Evolutionary conservation across 2,797 vertebrate genomes (phyloP).

Genomic region (Myripristis jacobus): DNA sequence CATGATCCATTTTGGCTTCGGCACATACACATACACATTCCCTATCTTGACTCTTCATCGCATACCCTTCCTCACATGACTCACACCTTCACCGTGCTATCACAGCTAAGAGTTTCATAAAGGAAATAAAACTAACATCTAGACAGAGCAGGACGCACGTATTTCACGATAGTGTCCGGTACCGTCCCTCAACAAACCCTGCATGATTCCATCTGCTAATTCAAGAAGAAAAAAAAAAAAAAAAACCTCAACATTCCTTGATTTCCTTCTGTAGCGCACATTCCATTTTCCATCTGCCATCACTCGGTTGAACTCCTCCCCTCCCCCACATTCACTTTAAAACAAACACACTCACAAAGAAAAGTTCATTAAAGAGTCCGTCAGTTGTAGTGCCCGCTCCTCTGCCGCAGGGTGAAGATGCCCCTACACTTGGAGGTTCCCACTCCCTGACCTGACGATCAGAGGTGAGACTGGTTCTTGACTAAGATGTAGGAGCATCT

Average conservation of each 20-base stretch:
- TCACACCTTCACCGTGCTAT: slow-evolving; percentile 89
- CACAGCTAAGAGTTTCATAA: slow-evolving; percentile 85
- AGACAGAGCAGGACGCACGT: slow-evolving; percentile 83
- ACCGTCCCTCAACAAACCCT: slow-evolving; percentile 63
- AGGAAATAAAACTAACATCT: slow-evolving; percentile 89
- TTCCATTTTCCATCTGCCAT: slow-evolving; percentile 83
- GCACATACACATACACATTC: slow-evolving; percentile 80
- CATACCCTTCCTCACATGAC: slow-evolving; percentile 90
- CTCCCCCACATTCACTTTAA: slow-evolving; percentile 64
- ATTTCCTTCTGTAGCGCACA: slow-evolving; percentile 90
- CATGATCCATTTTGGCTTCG: slow-evolving; percentile 89
- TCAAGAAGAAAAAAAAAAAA: slow-evolving; percentile 57
- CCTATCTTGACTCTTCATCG: slow-evolving; percentile 83
- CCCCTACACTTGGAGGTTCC: background rate
- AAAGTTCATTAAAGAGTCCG: slow-evolving; percentile 70
- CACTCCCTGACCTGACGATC: background rate
- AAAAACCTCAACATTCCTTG: slow-evolving; percentile 77
- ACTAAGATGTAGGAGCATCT: slow-evolving; percentile 10
- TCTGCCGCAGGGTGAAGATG: slow-evolving; percentile 16
- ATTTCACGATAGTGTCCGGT: slow-evolving; percentile 54
- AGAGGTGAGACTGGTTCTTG: background rate
- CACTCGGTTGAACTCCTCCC: slow-evolving; percentile 64
- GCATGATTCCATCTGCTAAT: slow-evolving; percentile 84
- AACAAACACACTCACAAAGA: slow-evolving; percentile 74
- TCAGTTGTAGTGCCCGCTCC: slow-evolving; percentile 39